phyloP scores from a whole-genome alignment of 1,140 invertebrate genomes.

The Bemisia tabaci region DNA sequence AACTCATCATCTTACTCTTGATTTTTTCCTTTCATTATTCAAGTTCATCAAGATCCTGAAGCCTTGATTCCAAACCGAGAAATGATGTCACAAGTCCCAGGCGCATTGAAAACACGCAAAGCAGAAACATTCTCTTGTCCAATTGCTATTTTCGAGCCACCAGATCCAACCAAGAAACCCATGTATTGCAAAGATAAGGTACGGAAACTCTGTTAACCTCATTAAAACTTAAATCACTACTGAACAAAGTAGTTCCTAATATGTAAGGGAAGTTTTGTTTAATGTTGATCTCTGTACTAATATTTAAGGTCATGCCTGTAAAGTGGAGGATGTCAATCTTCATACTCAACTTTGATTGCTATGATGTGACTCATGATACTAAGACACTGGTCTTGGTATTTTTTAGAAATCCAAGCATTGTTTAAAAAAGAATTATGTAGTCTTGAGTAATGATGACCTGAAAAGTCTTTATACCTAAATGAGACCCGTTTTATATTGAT shows the following conservation, averaged over 20 bases:
- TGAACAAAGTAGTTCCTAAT: no score
- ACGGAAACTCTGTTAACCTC: conserved; percentile 3
- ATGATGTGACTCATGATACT: background rate
- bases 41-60: conserved; percentile 16
- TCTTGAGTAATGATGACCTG: no score
- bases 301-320: no score
- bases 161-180: conserved; percentile 27
- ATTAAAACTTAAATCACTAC: background rate
- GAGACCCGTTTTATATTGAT: no score
- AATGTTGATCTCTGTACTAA: no score
- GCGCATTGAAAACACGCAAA: conserved; percentile 19
- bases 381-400: conserved; percentile 1
- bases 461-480: no score
- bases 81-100: conserved; percentile 10
- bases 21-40: conserved; percentile 3
- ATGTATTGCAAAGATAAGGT: conserved; percentile 36
- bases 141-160: conserved; percentile 27
- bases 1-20: conserved; percentile 3
- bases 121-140: conserved; percentile 19
- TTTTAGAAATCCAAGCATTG: no score
- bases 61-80: conserved; percentile 1
- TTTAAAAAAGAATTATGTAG: no score
- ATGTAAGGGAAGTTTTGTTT: no score
- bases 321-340: no score
- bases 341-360: background rate